A percentile compares a stretch with the other conserved stretches of the same genome.
phyloP scores from a whole-genome alignment of 2,888 invertebrate genomes.

The Sisyra nigra region DNA sequence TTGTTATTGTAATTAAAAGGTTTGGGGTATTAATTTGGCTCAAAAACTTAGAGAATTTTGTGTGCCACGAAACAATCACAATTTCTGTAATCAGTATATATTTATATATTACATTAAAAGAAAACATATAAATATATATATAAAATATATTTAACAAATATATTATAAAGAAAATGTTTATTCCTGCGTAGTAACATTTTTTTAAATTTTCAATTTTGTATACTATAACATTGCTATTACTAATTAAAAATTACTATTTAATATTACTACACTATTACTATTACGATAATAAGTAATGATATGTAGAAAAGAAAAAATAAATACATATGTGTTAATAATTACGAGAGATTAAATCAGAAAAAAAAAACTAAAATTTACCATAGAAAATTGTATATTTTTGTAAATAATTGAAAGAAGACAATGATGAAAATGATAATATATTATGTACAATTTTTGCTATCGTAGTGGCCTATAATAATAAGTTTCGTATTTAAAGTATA shows the following conservation, averaged over 20 bases:
- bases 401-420: slow-evolving; percentile 8
- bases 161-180: slow-evolving; percentile 2
- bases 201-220: slow-evolving; percentile 9
- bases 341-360: too few relatives aligned
- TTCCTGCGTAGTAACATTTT: slow-evolving; percentile 1
- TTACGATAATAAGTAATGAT: background rate
- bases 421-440: slow-evolving; percentile 2
- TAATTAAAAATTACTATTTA: slow-evolving; percentile 1
- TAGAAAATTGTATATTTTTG: slow-evolving; percentile 9
- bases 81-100: slow-evolving; percentile 1
- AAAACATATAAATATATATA: slow-evolving; percentile 2
- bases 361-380: slow-evolving; percentile 2
- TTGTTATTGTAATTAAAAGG: too few relatives aligned
- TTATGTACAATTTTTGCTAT: slow-evolving; percentile 8
- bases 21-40: too few relatives aligned
- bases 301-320: slow-evolving; percentile 5
- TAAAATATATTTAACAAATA: slow-evolving; percentile 1
- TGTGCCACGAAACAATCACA: background rate
- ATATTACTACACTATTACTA: background rate
- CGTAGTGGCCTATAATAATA: slow-evolving; percentile 5
- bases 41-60: too few relatives aligned
- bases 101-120: slow-evolving; percentile 3
- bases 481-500: slow-evolving; percentile 1
- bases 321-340: background rate
- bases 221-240: slow-evolving; percentile 8